Conservation (phyloP, 2,888 invertebrate species). For the Calliphora vomitoria region DNA sequence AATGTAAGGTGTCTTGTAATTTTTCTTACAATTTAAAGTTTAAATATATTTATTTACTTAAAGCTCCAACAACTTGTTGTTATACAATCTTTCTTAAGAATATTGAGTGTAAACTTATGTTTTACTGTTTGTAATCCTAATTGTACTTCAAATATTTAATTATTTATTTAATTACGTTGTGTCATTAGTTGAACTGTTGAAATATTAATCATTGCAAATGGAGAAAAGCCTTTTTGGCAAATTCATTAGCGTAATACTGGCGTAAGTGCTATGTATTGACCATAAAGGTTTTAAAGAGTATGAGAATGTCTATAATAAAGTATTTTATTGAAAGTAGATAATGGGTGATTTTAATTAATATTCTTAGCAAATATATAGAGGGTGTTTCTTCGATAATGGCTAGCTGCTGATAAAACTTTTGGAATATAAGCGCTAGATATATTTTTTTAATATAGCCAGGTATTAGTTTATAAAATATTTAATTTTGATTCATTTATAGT, state of each 20-base stretch:
- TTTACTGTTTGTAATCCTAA: neutral
- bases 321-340: too few relatives aligned
- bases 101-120: neutral
- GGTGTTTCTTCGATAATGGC: too few relatives aligned
- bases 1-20: too few relatives aligned
- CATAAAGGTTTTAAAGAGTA: neutral
- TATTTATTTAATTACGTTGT: constrained; percentile 9
- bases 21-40: too few relatives aligned
- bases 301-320: neutral
- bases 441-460: too few relatives aligned
- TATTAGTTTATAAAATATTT: too few relatives aligned
- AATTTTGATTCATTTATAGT: too few relatives aligned
- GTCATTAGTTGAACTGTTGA: neutral
- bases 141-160: neutral
- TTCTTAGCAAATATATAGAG: too few relatives aligned
- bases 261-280: neutral
- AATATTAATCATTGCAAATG: constrained; percentile 15
- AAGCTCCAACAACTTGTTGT: neutral
- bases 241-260: neutral
- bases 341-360: too few relatives aligned
- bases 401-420: too few relatives aligned
- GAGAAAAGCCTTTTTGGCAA: neutral
- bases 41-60: neutral
- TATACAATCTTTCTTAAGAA: neutral
- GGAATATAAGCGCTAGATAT: too few relatives aligned